Evolutionary conservation across 2,797 vertebrate genomes (phyloP).

Genomic region (Leptoclinus maculatus): DNA sequence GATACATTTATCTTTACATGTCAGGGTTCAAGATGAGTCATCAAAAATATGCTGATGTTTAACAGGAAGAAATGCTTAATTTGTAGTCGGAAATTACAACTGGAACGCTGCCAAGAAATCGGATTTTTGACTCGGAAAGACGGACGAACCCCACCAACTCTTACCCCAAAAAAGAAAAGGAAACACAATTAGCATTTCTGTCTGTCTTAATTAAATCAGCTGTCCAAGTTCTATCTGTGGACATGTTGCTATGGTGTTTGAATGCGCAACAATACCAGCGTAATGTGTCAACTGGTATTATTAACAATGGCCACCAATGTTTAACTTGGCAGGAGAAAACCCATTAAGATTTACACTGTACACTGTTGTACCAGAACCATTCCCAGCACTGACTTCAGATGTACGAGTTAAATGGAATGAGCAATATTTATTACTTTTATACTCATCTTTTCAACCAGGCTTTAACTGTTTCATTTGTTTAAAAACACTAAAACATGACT

Average conservation of each 20-base stretch:
- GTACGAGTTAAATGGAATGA: not conserved
- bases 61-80: not conserved
- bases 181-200: not conserved
- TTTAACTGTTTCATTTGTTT: not conserved
- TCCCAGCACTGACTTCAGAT: not conserved
- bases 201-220: not conserved
- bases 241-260: not conserved
- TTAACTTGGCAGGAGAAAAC: not conserved
- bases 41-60: not conserved
- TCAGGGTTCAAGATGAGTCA: not conserved
- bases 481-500: not conserved
- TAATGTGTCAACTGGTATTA: not conserved
- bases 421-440: not conserved
- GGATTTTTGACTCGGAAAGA: no score
- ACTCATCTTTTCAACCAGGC: not conserved
- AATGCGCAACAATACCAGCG: not conserved
- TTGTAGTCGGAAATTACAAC: no score
- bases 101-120: no score
- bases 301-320: not conserved
- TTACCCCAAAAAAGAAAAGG: no score
- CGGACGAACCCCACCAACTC: not conserved
- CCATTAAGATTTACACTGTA: not conserved
- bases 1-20: not conserved
- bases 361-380: not conserved
- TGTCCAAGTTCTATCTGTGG: not conserved